Evolutionary conservation across 2,797 vertebrate species (phyloP).

Genomic region (Heterohyrax brucei): DNA sequence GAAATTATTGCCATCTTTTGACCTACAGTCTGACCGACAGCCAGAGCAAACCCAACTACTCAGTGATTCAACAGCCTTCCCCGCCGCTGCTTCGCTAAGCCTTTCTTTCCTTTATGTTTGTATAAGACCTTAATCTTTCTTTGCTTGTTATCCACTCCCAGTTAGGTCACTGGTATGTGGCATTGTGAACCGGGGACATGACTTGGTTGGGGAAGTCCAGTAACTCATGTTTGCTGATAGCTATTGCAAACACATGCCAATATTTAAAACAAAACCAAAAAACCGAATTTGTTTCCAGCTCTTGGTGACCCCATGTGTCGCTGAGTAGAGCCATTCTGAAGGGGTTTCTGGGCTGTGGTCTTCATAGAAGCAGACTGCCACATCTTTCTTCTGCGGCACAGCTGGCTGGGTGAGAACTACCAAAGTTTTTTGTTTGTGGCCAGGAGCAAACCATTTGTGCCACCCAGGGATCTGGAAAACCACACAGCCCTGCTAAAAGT

Average conservation of each 20-base stretch:
- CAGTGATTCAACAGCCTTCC: fast-evolving
- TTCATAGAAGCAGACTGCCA: too few relatives aligned
- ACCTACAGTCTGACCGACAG: background rate
- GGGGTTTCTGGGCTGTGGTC: too few relatives aligned
- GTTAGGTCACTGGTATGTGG: fast-evolving
- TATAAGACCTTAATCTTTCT: background rate
- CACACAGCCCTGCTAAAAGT: background rate
- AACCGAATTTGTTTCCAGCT: too few relatives aligned
- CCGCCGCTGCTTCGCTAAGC: fast-evolving
- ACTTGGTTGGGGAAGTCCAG: too few relatives aligned
- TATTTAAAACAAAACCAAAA: background rate
- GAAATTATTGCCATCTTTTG: background rate
- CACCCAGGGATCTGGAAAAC: too few relatives aligned
- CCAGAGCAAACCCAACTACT: background rate
- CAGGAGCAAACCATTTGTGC: too few relatives aligned
- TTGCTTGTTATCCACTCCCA: background rate
- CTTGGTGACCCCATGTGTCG: too few relatives aligned
- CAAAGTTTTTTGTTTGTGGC: too few relatives aligned
- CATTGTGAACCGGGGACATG: fast-evolving
- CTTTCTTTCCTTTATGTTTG: background rate
- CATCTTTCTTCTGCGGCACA: too few relatives aligned
- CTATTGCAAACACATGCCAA: fast-evolving
- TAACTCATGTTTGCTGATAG: fast-evolving
- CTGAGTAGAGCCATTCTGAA: too few relatives aligned
- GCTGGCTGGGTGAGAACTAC: too few relatives aligned